A percentile compares a stretch with the other conserved stretches of the same genome.
phyloP scores from a whole-genome alignment of 2,888 invertebrate species.

The Anorthoa munda region DNA sequence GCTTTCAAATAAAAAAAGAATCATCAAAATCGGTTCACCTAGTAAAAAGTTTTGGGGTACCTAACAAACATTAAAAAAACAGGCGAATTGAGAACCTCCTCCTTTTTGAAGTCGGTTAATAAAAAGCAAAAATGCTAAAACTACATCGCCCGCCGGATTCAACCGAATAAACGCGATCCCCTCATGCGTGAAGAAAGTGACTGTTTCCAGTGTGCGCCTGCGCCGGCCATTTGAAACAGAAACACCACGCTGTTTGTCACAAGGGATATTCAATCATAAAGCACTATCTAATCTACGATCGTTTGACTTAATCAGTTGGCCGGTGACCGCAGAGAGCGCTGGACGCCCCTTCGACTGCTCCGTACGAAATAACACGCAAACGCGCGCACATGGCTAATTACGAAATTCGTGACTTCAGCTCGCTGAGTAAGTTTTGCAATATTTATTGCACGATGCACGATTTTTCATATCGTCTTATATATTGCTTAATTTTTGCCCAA shows the following conservation, averaged over 20 bases:
- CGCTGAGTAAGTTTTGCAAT: slow-evolving; percentile 81
- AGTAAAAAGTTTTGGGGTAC: too few relatives aligned
- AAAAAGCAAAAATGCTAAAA: slow-evolving; percentile 7
- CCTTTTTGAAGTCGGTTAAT: neutral
- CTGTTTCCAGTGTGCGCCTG: slow-evolving; percentile 52
- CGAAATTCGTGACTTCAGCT: slow-evolving; percentile 81
- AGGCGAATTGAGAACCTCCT: too few relatives aligned
- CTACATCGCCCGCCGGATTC: slow-evolving; percentile 11
- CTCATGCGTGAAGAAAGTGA: slow-evolving; percentile 58
- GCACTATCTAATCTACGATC: slow-evolving; percentile 85
- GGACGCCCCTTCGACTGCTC: slow-evolving; percentile 67
- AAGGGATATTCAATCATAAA: slow-evolving; percentile 81
- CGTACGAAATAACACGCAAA: slow-evolving; percentile 54
- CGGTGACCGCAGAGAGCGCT: slow-evolving; percentile 78
- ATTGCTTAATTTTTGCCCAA: neutral
- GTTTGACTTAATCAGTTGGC: slow-evolving; percentile 85
- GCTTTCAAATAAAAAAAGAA: too few relatives aligned
- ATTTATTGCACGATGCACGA: slow-evolving; percentile 18
- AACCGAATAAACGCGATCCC: slow-evolving; percentile 15
- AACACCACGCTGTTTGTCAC: slow-evolving; percentile 63
- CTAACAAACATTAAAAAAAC: too few relatives aligned
- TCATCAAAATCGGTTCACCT: too few relatives aligned
- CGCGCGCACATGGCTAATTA: slow-evolving; percentile 79
- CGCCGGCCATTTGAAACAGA: slow-evolving; percentile 51
- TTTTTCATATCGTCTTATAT: slow-evolving; percentile 8